Percentiles rank a stretch among this genome's conserved stretches.
phyloP scores from a whole-genome alignment of 2,888 invertebrate species.

The Cheiracanthium punctorium region DNA sequence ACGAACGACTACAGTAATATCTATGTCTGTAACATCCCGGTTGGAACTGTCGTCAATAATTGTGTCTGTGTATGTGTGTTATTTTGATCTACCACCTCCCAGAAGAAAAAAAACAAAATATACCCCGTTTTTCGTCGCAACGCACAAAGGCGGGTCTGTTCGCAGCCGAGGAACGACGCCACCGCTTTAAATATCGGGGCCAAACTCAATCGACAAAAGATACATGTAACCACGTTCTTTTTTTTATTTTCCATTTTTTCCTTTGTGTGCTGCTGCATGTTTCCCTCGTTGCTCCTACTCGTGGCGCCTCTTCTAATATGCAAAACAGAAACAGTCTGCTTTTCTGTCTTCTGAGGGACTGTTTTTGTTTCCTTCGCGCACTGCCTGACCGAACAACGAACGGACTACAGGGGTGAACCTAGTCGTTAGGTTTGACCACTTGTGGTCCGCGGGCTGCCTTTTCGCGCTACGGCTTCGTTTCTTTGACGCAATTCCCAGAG shows the following conservation, averaged over 20 bases:
- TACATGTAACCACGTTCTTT: not conserved
- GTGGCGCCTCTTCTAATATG: not conserved
- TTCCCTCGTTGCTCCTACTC: not conserved
- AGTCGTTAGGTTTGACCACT: not conserved
- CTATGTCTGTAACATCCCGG: slow-evolving; percentile 25
- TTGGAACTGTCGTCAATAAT: not conserved
- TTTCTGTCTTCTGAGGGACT: not conserved
- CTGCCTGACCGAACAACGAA: slow-evolving; percentile 53
- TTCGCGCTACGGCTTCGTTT: slow-evolving; percentile 33
- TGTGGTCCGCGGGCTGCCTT: slow-evolving; percentile 18
- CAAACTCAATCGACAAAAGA: slow-evolving; percentile 23
- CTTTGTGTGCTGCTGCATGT: too few species aligned
- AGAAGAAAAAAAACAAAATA: not conserved
- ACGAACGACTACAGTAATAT: slow-evolving; percentile 50
- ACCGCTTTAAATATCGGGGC: slow-evolving; percentile 53
- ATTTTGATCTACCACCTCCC: slow-evolving; percentile 10
- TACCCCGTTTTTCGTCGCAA: slow-evolving; percentile 45
- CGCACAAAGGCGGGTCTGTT: slow-evolving; percentile 61
- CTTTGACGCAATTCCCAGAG: slow-evolving; percentile 55
- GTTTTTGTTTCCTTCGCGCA: slow-evolving; percentile 12
- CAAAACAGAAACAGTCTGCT: not conserved
- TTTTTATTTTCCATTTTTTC: slow-evolving; percentile 7
- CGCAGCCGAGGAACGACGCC: slow-evolving; percentile 59
- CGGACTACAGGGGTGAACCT: slow-evolving; percentile 6
- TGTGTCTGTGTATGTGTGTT: slow-evolving; percentile 20